phyloP scores from a whole-genome alignment of 2,888 invertebrate genomes.

The Junonia oenone region DNA sequence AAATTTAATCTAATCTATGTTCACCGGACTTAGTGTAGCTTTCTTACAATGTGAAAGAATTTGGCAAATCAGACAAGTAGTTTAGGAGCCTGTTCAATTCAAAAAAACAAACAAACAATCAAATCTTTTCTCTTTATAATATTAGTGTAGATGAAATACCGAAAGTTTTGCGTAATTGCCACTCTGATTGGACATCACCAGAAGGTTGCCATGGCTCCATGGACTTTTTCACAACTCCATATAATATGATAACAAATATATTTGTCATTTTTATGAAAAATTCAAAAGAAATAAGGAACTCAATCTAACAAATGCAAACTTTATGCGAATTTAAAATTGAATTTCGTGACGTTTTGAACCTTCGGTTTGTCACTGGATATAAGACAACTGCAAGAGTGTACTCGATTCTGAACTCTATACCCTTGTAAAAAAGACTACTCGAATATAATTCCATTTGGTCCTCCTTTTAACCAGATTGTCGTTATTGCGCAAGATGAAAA shows the following conservation, averaged over 20 bases:
- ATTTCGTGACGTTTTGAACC: conserved; percentile 40
- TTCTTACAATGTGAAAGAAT: too few relatives aligned
- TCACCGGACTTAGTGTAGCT: too few relatives aligned
- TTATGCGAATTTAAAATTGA: conserved; percentile 53
- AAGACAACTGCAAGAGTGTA: background rate
- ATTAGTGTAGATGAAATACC: too few relatives aligned
- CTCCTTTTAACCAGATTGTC: conserved; percentile 21
- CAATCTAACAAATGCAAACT: conserved; percentile 37
- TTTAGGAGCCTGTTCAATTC: too few relatives aligned
- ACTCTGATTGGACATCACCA: too few relatives aligned
- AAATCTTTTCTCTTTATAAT: too few relatives aligned
- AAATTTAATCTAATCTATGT: too few relatives aligned
- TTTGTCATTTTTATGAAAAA: background rate
- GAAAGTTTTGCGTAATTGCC: too few relatives aligned
- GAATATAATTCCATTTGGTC: conserved; percentile 1
- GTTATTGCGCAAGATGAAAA: conserved; percentile 21
- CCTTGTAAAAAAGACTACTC: background rate
- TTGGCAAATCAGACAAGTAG: too few relatives aligned
- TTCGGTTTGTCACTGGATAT: conserved; percentile 11
- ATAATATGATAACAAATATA: background rate
- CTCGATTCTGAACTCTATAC: background rate
- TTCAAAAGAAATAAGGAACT: conserved; percentile 17
- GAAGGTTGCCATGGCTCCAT: too few relatives aligned
- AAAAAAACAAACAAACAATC: too few relatives aligned
- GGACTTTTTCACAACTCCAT: too few relatives aligned